Evolutionary conservation across 2,888 invertebrate species (phyloP).

Genomic region (Clunio marinus): DNA sequence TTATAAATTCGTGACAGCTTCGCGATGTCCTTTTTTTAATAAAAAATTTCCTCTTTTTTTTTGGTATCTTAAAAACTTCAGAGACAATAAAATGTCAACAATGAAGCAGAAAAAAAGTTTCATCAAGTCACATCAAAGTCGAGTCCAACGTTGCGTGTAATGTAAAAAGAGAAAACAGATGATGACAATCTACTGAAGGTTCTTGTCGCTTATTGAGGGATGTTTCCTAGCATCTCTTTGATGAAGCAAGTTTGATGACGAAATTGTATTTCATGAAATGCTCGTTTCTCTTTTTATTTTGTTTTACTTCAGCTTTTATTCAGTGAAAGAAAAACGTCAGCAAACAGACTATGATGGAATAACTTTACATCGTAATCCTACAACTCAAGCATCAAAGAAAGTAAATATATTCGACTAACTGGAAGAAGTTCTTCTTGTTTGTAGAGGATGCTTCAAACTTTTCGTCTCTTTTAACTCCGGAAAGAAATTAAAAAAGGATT

Average conservation of each 20-base stretch:
- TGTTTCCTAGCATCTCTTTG: neutral
- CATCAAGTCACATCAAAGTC: conserved; percentile 20
- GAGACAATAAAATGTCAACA: neutral
- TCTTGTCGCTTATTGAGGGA: neutral
- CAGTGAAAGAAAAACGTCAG: too few species aligned
- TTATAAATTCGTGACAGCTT: too few species aligned
- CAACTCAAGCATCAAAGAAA: too few species aligned
- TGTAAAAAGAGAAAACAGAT: conserved; percentile 18
- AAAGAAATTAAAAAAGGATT: conserved; percentile 6
- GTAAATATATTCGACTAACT: too few species aligned
- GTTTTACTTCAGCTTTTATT: too few species aligned
- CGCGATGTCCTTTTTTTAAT: too few species aligned
- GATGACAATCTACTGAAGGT: neutral
- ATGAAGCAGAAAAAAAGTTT: neutral
- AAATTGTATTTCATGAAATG: too few species aligned
- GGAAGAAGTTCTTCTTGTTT: too few species aligned
- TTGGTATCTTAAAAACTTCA: neutral
- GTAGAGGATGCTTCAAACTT: too few species aligned
- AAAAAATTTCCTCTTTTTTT: neutral
- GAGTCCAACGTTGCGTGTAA: conserved; percentile 5
- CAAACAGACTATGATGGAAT: too few species aligned
- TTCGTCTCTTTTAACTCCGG: neutral
- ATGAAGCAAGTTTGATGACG: neutral
- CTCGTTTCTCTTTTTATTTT: too few species aligned
- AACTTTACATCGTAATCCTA: too few species aligned